Percentiles rank a stretch among this genome's conserved stretches.
phyloP scores from a whole-genome alignment of 2,113 vertebrate species.

The Cairina moschata region DNA sequence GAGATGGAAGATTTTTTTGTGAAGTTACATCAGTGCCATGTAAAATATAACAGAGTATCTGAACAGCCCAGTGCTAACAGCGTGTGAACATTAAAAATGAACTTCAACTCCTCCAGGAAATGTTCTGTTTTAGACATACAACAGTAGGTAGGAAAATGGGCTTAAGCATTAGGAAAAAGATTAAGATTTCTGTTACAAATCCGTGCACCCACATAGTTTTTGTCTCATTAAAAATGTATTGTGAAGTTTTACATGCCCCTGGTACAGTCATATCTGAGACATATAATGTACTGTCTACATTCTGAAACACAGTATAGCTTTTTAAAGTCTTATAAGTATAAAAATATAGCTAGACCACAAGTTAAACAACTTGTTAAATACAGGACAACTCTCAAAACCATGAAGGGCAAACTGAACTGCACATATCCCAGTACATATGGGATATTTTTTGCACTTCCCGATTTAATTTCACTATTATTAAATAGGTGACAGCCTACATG shows the following conservation, averaged over 20 bases:
- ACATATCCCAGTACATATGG: not conserved
- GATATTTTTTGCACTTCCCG: not conserved
- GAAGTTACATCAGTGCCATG: not conserved
- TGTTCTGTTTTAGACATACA: not conserved
- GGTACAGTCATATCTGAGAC: not conserved
- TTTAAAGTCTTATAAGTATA: not conserved
- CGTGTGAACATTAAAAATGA: not conserved
- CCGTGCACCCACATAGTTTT: not conserved
- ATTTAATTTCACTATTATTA: not conserved
- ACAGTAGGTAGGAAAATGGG: not conserved
- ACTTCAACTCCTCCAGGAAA: not conserved
- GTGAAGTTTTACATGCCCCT: not conserved
- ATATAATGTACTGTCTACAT: accelerated
- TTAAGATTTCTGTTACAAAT: not conserved
- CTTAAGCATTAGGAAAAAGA: not conserved
- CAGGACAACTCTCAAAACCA: not conserved
- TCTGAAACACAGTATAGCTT: not conserved
- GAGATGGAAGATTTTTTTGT: not conserved
- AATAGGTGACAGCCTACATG: not conserved
- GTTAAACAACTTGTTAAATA: not conserved
- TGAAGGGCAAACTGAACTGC: not conserved
- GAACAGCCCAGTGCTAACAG: not conserved
- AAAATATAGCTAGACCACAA: not conserved
- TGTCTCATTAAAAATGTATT: not conserved
- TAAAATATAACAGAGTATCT: not conserved